Conservation (phyloP, 37 sponge, comb jelly and placozoan genomes). For the Bolinopsis microptera region DNA sequence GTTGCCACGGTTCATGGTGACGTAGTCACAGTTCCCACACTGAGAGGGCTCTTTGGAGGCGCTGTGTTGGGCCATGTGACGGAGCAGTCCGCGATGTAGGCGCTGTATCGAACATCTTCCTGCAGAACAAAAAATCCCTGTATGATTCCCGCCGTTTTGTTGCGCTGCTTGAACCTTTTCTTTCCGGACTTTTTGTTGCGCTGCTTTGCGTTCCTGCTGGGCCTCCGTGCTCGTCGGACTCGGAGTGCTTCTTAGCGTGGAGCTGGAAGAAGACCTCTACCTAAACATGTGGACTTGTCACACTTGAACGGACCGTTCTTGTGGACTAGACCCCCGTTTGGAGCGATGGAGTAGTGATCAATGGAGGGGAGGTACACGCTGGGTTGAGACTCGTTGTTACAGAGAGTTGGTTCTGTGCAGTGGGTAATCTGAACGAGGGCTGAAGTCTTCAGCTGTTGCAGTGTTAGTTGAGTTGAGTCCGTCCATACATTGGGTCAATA, state of each 20-base stretch:
- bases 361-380: neutral
- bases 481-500: neutral
- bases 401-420: no score
- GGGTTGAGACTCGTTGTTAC: neutral
- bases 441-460: neutral
- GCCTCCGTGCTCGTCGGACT: neutral
- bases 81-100: neutral
- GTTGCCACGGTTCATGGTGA: constrained; percentile 42
- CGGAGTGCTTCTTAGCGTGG: neutral
- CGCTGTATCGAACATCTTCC: neutral
- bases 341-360: neutral
- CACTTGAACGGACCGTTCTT: constrained; percentile 20
- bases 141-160: neutral
- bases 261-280: constrained; percentile 31
- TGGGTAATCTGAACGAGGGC: neutral
- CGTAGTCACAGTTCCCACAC: constrained; percentile 47
- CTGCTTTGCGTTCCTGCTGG: neutral
- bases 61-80: constrained; percentile 14
- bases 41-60: neutral
- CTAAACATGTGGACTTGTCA: neutral
- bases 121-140: constrained; percentile 20
- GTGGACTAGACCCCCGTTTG: neutral
- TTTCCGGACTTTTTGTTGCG: neutral
- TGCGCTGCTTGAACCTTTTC: neutral
- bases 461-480: neutral